Percentiles rank a stretch among this genome's conserved stretches.
Conservation (phyloP, 2,113 vertebrate species). For the Synodontis membranacea region DNA sequence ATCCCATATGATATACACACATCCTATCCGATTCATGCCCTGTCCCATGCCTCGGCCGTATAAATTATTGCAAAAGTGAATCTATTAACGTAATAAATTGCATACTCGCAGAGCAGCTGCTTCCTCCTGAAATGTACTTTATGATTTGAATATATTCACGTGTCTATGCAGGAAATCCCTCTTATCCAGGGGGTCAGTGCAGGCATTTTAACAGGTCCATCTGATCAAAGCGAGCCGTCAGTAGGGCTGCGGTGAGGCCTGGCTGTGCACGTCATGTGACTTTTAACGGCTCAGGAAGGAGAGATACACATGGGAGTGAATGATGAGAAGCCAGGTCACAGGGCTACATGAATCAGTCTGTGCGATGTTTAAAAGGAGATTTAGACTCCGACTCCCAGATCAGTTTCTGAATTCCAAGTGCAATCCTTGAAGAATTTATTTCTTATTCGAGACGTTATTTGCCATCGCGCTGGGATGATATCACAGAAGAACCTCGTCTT, state of each 20-base stretch:
- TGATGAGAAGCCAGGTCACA: background rate
- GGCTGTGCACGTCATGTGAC: background rate
- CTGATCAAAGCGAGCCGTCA: conserved; percentile 16
- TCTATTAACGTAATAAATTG: background rate
- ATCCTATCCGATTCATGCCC: background rate
- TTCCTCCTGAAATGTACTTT: background rate
- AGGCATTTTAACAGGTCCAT: conserved; percentile 23
- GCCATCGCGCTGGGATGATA: background rate
- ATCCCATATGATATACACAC: background rate
- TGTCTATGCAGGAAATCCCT: conserved; percentile 31
- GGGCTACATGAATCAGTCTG: background rate
- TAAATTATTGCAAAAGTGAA: background rate
- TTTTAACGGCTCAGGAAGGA: conserved; percentile 12
- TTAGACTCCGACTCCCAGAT: background rate
- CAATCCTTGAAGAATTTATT: background rate
- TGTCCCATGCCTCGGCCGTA: background rate
- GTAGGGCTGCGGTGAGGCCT: background rate
- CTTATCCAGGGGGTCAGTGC: background rate
- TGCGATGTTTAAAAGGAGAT: background rate
- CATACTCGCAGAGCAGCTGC: conserved; percentile 19
- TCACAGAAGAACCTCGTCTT: background rate
- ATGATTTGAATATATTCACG: conserved; percentile 20
- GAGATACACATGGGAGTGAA: background rate
- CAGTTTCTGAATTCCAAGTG: background rate
- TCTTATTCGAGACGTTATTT: background rate